phyloP scores from a whole-genome alignment of 2,113 vertebrate species.

The Pristiophorus japonicus region DNA sequence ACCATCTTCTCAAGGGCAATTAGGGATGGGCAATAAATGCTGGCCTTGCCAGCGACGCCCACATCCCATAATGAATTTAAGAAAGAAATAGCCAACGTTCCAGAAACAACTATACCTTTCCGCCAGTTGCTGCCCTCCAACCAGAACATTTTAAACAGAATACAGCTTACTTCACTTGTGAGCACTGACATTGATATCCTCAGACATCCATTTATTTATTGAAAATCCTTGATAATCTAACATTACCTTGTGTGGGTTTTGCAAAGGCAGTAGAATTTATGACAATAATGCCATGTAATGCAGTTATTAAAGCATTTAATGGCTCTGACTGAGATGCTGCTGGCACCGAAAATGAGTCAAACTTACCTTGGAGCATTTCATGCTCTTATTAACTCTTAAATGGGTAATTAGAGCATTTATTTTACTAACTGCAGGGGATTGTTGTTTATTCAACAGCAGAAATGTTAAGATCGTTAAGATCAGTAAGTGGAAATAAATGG shows the following conservation, averaged over 20 bases:
- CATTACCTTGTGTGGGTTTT: background rate
- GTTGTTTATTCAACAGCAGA: slow-evolving; percentile 27
- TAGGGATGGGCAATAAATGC: no score
- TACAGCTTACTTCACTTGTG: background rate
- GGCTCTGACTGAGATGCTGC: background rate
- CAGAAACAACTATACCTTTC: background rate
- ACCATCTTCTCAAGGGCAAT: no score
- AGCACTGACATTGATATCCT: background rate
- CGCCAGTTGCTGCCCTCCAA: background rate
- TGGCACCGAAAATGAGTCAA: background rate
- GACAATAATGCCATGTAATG: background rate
- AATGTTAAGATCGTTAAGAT: background rate
- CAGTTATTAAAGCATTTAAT: background rate
- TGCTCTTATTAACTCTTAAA: slow-evolving; percentile 10
- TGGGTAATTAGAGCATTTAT: slow-evolving; percentile 21
- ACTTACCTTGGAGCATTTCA: background rate
- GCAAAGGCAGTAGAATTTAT: background rate
- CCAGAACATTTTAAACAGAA: background rate
- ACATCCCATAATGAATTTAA: no score
- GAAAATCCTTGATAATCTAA: background rate
- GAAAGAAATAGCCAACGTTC: background rate
- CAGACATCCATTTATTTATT: background rate
- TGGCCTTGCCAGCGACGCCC: no score
- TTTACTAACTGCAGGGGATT: slow-evolving; percentile 7
- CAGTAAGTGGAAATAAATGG: slow-evolving; percentile 19